phyloP scores from a whole-genome alignment of 2,113 vertebrate genomes.

The Todiramphus chloris region DNA sequence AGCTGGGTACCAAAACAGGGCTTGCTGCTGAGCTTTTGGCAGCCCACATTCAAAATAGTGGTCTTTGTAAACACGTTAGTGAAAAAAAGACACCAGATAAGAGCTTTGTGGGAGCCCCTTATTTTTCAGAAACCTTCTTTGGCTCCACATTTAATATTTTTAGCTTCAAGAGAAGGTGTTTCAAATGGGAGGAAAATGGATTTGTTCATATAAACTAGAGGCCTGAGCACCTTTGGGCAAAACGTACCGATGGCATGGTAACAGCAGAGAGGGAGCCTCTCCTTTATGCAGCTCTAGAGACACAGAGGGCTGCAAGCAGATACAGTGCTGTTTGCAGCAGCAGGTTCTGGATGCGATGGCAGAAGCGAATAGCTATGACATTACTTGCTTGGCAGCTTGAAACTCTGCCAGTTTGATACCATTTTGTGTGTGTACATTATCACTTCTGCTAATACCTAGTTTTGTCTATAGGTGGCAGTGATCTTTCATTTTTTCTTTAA shows the following conservation, averaged over 20 bases:
- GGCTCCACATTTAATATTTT: not conserved
- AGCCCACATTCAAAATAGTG: fast-evolving
- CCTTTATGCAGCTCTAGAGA: not conserved
- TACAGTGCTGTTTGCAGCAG: not conserved
- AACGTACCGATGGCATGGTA: fast-evolving
- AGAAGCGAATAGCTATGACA: not conserved
- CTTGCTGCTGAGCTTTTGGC: not conserved
- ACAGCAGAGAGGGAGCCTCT: not conserved
- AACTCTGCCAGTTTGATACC: not conserved
- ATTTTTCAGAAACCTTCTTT: not conserved
- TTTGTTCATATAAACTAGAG: not conserved
- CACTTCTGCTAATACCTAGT: not conserved
- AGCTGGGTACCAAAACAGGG: not conserved
- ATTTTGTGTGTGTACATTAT: fast-evolving
- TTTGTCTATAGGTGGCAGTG: conserved; percentile 65
- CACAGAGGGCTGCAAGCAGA: not conserved
- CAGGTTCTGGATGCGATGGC: not conserved
- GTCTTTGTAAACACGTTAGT: fast-evolving
- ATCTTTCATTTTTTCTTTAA: conserved; percentile 1
- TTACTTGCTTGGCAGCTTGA: not conserved
- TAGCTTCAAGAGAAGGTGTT: not conserved
- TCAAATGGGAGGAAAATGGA: not conserved
- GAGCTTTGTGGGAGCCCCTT: not conserved
- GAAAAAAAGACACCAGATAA: not conserved
- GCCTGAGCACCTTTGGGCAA: not conserved